phyloP scores from a whole-genome alignment of 2,888 invertebrate genomes.

The Adineta ricciae region DNA sequence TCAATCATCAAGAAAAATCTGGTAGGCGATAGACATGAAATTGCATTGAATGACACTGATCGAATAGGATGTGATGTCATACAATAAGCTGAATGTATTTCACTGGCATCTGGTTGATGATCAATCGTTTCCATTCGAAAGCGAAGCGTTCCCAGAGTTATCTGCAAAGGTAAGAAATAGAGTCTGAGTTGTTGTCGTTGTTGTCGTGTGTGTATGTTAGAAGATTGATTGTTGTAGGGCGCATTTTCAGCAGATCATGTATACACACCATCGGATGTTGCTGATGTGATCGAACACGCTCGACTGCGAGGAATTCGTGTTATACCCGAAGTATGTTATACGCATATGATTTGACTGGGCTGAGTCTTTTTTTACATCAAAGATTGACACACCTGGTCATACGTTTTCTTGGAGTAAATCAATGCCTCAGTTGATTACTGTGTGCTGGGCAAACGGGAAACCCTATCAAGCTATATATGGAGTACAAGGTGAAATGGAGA shows the following conservation, averaged over 20 bases:
- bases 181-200: conserved; percentile 34
- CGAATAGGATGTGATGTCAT: conserved; percentile 41
- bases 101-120: conserved; percentile 45
- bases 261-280: conserved; percentile 58
- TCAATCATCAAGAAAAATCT: conserved; percentile 32
- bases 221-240: conserved; percentile 14
- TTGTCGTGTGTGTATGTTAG: not conserved
- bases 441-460: conserved; percentile 31
- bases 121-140: conserved; percentile 41
- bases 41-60: too few species aligned
- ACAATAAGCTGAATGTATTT: conserved; percentile 42
- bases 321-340: conserved; percentile 60
- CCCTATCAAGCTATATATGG: conserved; percentile 33
- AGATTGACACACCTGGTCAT: conserved; percentile 61
- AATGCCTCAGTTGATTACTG: conserved; percentile 30
- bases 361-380: too few species aligned
- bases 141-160: conserved; percentile 34
- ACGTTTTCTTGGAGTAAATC: conserved; percentile 29
- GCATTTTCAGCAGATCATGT: conserved; percentile 37
- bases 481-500: conserved; percentile 31
- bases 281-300: conserved; percentile 67
- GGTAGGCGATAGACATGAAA: conserved; percentile 24
- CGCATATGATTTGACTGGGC: too few species aligned
- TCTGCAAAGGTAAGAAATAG: conserved; percentile 39
- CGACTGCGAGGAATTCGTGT: conserved; percentile 70